Conservation (phyloP, 2,113 vertebrate genomes). For the Etheostoma cragini region DNA sequence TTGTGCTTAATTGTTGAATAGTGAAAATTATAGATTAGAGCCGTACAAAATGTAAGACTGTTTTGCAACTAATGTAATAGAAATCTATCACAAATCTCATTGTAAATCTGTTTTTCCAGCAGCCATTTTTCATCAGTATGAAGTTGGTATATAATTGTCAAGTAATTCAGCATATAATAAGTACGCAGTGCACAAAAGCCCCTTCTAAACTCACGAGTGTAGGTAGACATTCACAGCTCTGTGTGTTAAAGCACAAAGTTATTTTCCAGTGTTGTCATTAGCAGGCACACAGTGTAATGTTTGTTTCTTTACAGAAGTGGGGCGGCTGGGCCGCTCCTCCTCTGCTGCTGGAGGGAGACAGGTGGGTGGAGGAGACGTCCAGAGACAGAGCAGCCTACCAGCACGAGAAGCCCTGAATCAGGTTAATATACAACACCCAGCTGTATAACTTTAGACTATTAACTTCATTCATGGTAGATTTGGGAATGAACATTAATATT, state of each 20-base stretch:
- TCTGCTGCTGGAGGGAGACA: conserved; percentile 92
- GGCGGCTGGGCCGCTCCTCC: conserved; percentile 91
- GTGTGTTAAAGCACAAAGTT: conserved; percentile 38
- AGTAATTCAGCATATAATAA: conserved; percentile 6
- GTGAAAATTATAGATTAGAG: not conserved
- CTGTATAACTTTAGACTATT: conserved; percentile 22
- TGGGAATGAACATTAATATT: conserved; percentile 62
- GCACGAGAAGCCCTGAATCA: conserved; percentile 86
- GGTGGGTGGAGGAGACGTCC: conserved; percentile 85
- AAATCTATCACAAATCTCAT: not conserved
- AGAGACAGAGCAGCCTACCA: conserved; percentile 89
- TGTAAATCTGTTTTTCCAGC: not conserved
- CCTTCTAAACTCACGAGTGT: not conserved
- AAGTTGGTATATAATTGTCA: not conserved
- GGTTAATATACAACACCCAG: conserved; percentile 75
- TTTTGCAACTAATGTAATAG: not conserved
- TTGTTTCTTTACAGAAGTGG: conserved; percentile 86
- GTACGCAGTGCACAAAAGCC: conserved; percentile 21
- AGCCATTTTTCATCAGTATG: not conserved
- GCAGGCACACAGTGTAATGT: conserved; percentile 48
- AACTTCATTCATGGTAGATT: conserved; percentile 52
- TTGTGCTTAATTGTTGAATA: conserved; percentile 1
- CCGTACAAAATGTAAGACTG: not conserved
- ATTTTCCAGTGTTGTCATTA: conserved; percentile 50
- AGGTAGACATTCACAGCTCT: not conserved